A percentile compares a stretch with the other conserved stretches of the same genome.
These are phyloP conservation scores for Sander lucioperca DNA, from an alignment of 2,113 vertebrate species.

Conservation along the genomic window DNA sequence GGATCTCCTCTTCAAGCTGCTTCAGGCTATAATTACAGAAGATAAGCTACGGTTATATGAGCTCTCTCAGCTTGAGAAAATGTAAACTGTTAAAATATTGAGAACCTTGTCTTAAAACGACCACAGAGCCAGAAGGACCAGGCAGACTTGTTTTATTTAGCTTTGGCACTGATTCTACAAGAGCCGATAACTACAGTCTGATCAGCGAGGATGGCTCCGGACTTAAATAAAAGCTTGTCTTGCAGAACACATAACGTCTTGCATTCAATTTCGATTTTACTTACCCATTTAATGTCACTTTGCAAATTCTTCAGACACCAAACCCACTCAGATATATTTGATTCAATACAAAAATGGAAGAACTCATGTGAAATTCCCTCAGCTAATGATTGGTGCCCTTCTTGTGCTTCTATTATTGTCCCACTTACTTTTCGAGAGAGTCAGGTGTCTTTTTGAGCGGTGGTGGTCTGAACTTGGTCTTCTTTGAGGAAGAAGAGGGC, in stretches of 20 bases:
- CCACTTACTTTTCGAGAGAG: slow-evolving; percentile 89
- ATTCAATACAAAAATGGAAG: neutral
- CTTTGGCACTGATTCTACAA: slow-evolving; percentile 30
- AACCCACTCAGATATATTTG: neutral
- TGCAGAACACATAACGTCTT: neutral
- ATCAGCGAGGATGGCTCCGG: neutral
- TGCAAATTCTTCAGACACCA: neutral
- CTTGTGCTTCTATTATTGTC: neutral
- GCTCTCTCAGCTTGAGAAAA: slow-evolving; percentile 51
- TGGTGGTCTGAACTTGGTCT: slow-evolving; percentile 91
- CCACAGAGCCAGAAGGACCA: slow-evolving; percentile 43
- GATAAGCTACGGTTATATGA: slow-evolving; percentile 30
- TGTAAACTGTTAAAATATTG: slow-evolving; percentile 59
- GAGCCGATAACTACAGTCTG: slow-evolving; percentile 21
- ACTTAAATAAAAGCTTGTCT: slow-evolving; percentile 3
- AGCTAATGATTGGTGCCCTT: neutral
- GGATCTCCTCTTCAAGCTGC: slow-evolving; percentile 52
- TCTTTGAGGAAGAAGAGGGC: slow-evolving; percentile 81
- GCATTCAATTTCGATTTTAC: neutral
- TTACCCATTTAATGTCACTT: neutral
- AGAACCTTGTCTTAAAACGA: slow-evolving; percentile 30
- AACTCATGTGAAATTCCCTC: neutral
- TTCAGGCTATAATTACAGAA: slow-evolving; percentile 41
- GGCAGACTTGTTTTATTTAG: slow-evolving; percentile 39
- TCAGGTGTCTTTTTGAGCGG: slow-evolving; percentile 93